Evolutionary conservation across 2,797 vertebrate species (phyloP), one percentile per base, ranked within the genome.

Genomic region (Pteropus rufus): DNA sequence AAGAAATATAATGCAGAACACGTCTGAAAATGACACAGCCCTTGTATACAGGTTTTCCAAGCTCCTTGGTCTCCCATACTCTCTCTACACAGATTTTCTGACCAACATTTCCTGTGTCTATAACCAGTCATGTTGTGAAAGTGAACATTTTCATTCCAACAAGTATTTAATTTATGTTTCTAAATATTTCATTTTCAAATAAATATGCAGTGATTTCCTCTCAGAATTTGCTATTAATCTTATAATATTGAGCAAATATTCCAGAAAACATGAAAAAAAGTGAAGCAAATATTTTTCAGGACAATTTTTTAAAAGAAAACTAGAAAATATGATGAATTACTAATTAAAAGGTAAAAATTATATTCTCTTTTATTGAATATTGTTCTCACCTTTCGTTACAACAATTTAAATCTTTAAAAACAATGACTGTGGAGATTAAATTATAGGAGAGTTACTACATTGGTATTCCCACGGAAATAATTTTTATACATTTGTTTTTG

Each of bases 291-390:
- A 82, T 70, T 76, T 65, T 75, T 54, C 65, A 49, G 36, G 79
- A 52, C 21, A 85, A 86, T 77, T 73, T 94, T 86, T 86, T 23
- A 29, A 34, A 94, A 86, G 70, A 83, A 91, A 92, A 34, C 39
- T 76, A 79, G 19, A 73, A 76, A 36, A 76, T 29, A 58, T 39
- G 21, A 79, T 73, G n/a, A n/a, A 36, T 46, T 62, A 39, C 36
- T 90, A 62, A 87, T 49, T 31, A 49, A 94, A 93, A 83, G 21
- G 19, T 85, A 7, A 83, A 87, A 67, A 79, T 56, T 29, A 52
- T 39, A 65, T 56, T 80, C 12, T 19, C 12, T 19, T 19, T 31
- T 85, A 85, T 11, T 70, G 19, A 46, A 58, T 76, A 41, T 36
- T 46, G 58, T 75, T 58, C 46, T 79, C 14, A 64, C 18, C 36